Evolutionary conservation across 2,888 invertebrate genomes (phyloP), one percentile per base, ranked within the genome.

Genomic region (Charanyca ferruginea): DNA sequence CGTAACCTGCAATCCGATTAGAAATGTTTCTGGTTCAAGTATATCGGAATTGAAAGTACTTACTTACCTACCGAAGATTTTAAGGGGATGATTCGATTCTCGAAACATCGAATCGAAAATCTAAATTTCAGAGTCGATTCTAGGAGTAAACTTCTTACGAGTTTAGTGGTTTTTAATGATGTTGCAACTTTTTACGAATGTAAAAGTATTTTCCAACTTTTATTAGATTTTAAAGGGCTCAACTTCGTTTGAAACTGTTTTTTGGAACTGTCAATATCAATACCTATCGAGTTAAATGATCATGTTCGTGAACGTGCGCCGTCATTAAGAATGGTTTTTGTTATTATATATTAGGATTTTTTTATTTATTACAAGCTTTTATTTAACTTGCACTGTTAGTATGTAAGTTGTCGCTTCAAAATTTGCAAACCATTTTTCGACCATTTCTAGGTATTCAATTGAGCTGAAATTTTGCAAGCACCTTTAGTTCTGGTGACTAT

Each of bases 1-100:
- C 94, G 93, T 68, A 94, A 87, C 77, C 94, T 94, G 93, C 58
- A 91, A 91, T 73, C 23, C 65, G 63, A 83, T 76, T 63, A 61
- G 53, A 41, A 51, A 65, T n/a, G 23, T 13, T 13, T 35, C 18
- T 28, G 22, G 23, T 32, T 32, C 9, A 20, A 52, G 22, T 23
- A 44, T 42, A 61, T 52, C 20, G 45, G 48, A 41, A 61, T 20
- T 3, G 18, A 35, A 51, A 22, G 13, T 22, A 38, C 13, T 38
- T 13, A 38, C 38, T 38, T 38, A 16, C 38, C 16, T 38, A 16
- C 16, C 38, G 16, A 38, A 4, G 38, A 38, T 16, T 38, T 38
- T 38, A 32, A 41, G 22, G 48, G 23, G 16, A 25, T 48, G 25
- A 48, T 25, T 48, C 48, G 48, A 48, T 48, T 48, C n/a, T 16